Base-by-base conservation (phyloP, 2,888 invertebrate species). In the Bedellia somnulentella region DNA sequence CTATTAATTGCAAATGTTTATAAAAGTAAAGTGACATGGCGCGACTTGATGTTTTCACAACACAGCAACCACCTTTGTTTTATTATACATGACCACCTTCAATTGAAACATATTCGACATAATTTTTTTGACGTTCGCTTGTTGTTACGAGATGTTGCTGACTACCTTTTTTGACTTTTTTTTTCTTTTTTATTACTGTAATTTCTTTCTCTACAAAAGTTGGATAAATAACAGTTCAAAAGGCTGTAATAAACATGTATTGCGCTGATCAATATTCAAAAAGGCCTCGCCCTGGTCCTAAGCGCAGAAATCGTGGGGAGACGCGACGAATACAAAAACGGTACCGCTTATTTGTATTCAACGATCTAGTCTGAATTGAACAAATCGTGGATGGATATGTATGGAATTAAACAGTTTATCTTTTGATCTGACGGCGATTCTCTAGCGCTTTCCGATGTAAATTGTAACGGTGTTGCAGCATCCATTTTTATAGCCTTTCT, bases 231-330 rank as follows among this genome's bases (percentile, higher is more conserved):
- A 9, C 18, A 18, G 12, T 10, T 24, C 6, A 11, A 24, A 14
- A 11, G 13, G 11, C 24, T 14, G 12, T 24, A 10, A 25, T 17
- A 13, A 24, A 12, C 11, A 25, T 18, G 18, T 17, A 10, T 16
- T 3, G 18, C n/a, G 11, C 15, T 57, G 53, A 68, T 73, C 66
- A 71, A 67, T 70, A 73, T 73, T 67, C 68, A 58, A 63, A 59
- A 58, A 49, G 59, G 48, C 49, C 49, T 47, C 56, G 41, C 22
- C 9, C 10, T 46, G 49, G 59, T 49, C 55, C 52, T 53, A 58
- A 54, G 57, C 53, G 59, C 62, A 67, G 68, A 66, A 67, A 70
- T 68, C 68, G 71, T 71, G 70, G 51, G 49, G 41, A 45, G 49
- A 45, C 48, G 55, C 40, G 37, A 41, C 40, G 71, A 62, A 71